These are phyloP conservation scores for Nestor notabilis DNA, from an alignment of 2,113 vertebrate genomes.

Conservation along the genomic window DNA sequence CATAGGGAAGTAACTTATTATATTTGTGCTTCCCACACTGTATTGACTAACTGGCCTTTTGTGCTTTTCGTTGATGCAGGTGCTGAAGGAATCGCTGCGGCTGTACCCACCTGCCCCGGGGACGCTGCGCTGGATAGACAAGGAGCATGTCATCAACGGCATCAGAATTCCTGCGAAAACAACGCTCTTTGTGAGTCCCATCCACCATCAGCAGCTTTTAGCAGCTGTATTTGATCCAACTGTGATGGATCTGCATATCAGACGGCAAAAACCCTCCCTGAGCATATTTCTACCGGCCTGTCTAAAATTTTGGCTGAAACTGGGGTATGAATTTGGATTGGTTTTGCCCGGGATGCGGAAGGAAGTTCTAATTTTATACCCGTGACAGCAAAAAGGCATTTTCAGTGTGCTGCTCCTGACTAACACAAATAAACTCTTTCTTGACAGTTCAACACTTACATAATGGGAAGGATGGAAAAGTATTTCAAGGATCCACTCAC, in stretches of 20 bases:
- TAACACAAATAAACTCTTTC: not conserved
- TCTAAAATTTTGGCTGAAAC: not conserved
- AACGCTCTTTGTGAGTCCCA: slow-evolving; percentile 55
- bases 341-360: not conserved
- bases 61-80: slow-evolving; percentile 57
- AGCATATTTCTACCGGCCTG: not conserved
- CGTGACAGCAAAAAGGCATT: not conserved
- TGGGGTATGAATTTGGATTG: not conserved
- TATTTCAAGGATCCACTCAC: slow-evolving; percentile 88
- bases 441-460: slow-evolving; percentile 82
- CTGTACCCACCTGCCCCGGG: slow-evolving; percentile 82
- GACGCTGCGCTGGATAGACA: slow-evolving; percentile 75
- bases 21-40: not conserved
- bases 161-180: slow-evolving; percentile 79
- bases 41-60: not conserved
- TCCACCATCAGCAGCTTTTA: not conserved
- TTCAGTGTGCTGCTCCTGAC: not conserved
- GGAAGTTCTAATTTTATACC: not conserved
- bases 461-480: slow-evolving; percentile 82
- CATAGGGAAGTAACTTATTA: not conserved
- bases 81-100: slow-evolving; percentile 89
- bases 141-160: slow-evolving; percentile 77
- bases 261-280: not conserved
- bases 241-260: not conserved
- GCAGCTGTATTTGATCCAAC: not conserved